Conservation (phyloP, 2,888 invertebrate species). For the Listrodromus nycthemerus region DNA sequence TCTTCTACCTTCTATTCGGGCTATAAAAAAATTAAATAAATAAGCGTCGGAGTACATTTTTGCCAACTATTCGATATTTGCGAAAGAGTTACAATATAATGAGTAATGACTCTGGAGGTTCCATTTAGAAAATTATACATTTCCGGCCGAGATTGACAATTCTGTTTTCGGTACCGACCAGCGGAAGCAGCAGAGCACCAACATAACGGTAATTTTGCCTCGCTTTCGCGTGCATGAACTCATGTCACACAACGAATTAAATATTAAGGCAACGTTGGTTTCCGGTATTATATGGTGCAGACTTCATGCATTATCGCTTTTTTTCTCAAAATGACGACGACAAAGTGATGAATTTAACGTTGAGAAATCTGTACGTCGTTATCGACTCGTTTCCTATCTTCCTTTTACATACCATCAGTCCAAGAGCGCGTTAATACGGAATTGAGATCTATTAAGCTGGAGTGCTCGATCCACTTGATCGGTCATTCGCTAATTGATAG, state of each 20-base stretch:
- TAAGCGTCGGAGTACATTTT: background rate
- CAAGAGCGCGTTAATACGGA: conserved; percentile 39
- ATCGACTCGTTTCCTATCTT: conserved; percentile 32
- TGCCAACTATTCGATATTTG: background rate
- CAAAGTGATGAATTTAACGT: conserved; percentile 44
- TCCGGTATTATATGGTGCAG: conserved; percentile 37
- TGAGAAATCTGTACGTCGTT: conserved; percentile 37
- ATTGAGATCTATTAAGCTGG: conserved; percentile 33
- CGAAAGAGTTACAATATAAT: background rate
- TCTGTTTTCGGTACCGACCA: conserved; percentile 9
- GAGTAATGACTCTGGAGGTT: background rate
- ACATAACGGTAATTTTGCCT: conserved; percentile 51
- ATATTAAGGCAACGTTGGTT: conserved; percentile 49
- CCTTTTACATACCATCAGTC: background rate
- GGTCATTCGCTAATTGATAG: conserved; percentile 3
- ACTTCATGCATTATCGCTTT: conserved; percentile 33
- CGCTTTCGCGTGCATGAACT: conserved; percentile 45
- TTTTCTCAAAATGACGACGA: conserved; percentile 40
- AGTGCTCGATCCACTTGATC: conserved; percentile 1
- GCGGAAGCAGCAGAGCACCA: conserved; percentile 20
- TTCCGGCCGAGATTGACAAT: conserved; percentile 35
- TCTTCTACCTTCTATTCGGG: background rate
- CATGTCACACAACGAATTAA: conserved; percentile 43
- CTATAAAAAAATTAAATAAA: background rate
- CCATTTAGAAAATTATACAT: background rate